Evolutionary conservation across 2,888 invertebrate species (phyloP).

Genomic region (Brachycybe producta): DNA sequence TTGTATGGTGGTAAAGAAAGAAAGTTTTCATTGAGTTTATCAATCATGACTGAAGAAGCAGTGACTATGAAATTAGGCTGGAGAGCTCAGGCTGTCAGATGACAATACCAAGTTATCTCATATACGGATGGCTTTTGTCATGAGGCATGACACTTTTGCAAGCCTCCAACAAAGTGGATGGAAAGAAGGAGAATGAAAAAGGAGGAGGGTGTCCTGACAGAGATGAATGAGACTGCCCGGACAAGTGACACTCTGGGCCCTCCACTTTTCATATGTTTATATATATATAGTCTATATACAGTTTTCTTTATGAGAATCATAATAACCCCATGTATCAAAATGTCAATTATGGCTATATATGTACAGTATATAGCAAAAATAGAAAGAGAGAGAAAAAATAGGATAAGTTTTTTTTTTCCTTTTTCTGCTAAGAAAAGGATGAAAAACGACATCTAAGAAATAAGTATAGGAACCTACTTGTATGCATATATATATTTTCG

Average conservation of each 20-base stretch:
- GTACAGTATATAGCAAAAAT: no score
- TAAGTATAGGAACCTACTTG: no score
- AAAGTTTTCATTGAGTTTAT: conserved; percentile 18
- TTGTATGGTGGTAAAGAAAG: no score
- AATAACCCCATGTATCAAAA: conserved; percentile 17
- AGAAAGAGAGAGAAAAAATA: no score
- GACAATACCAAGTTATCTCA: conserved; percentile 18
- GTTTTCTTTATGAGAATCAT: conserved; percentile 17
- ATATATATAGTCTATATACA: no score
- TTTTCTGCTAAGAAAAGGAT: no score
- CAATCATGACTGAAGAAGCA: conserved; percentile 17
- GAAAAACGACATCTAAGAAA: no score
- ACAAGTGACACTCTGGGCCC: conserved; percentile 15
- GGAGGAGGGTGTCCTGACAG: conserved; percentile 9
- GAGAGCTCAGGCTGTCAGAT: conserved; percentile 15
- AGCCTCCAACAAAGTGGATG: background rate
- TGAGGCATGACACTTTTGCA: conserved; percentile 15
- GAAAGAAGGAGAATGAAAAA: background rate
- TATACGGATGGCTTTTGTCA: conserved; percentile 18
- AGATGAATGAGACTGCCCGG: conserved; percentile 17
- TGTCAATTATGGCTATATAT: conserved; percentile 17
- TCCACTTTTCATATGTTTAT: conserved; percentile 6
- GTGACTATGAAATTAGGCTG: conserved; percentile 19
- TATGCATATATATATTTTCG: no score
- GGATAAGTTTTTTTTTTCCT: no score